Percentiles rank a stretch among this genome's conserved stretches.
phyloP scores from a whole-genome alignment of 2,888 invertebrate genomes.

The Andricus quercusramuli region DNA sequence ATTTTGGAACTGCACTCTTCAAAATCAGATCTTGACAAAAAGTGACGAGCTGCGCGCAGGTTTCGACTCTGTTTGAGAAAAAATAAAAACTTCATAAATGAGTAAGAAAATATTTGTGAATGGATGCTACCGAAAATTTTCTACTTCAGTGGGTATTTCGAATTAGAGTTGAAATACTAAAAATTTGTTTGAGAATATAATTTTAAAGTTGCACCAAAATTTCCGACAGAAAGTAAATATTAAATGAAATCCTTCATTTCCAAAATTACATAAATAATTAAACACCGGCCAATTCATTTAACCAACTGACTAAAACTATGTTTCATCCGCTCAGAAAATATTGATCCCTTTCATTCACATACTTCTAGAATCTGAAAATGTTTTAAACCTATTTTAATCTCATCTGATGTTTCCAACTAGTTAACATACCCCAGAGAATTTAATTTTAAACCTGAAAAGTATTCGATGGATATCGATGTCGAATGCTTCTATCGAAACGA shows the following conservation, averaged over 20 bases:
- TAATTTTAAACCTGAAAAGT: constrained; percentile 1
- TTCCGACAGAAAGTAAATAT: background rate
- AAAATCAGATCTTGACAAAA: too few species aligned
- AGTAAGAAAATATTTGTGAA: background rate
- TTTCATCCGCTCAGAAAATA: background rate
- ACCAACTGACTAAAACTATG: background rate
- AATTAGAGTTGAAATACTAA: background rate
- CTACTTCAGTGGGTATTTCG: background rate
- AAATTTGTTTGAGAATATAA: background rate
- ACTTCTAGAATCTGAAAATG: background rate
- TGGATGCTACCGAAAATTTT: background rate
- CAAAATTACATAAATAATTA: background rate
- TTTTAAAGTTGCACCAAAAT: background rate
- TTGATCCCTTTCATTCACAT: background rate
- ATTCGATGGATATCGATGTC: background rate
- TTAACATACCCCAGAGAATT: background rate
- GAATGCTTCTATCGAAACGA: background rate
- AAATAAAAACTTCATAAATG: background rate
- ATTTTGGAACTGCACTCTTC: too few species aligned
- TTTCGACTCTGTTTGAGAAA: background rate
- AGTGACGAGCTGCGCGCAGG: background rate
- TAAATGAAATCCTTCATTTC: too few species aligned
- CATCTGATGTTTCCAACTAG: background rate
- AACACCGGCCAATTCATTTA: background rate
- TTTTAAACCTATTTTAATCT: background rate